Evolutionary conservation across 2,888 invertebrate genomes (phyloP).

Genomic region (Clivina fossor): DNA sequence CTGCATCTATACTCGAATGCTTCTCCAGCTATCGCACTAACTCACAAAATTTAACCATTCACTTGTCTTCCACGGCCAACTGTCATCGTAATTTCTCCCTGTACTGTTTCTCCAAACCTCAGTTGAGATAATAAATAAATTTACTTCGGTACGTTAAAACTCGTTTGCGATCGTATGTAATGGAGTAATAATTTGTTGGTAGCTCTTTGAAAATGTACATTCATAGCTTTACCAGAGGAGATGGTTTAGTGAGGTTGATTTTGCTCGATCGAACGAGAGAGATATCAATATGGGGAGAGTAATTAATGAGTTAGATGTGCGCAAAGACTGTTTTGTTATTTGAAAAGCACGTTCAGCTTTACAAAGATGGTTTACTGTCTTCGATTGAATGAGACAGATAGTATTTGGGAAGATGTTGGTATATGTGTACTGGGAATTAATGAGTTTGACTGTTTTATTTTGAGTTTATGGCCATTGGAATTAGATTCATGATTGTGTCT

Average conservation of each 20-base stretch:
- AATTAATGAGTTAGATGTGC: no score
- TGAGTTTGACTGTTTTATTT: no score
- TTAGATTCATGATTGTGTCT: no score
- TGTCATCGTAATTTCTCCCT: conserved; percentile 14
- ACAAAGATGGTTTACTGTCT: no score
- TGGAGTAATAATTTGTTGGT: conserved; percentile 8
- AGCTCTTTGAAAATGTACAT: background rate
- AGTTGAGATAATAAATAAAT: no score
- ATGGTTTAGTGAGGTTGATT: background rate
- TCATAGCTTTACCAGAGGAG: background rate
- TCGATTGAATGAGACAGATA: no score
- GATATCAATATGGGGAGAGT: no score
- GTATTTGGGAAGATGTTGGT: no score
- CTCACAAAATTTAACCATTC: background rate
- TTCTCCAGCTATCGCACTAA: background rate
- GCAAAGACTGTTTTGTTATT: no score
- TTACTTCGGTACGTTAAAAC: background rate
- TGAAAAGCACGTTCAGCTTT: no score
- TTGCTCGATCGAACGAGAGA: background rate
- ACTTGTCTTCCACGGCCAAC: background rate
- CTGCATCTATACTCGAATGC: conserved; percentile 3
- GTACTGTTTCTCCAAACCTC: conserved; percentile 4
- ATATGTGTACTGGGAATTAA: no score
- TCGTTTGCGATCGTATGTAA: conserved; percentile 12
- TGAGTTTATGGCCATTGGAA: no score